phyloP scores from a whole-genome alignment of 2,888 invertebrate species.

The Silvanus unidentatus region DNA sequence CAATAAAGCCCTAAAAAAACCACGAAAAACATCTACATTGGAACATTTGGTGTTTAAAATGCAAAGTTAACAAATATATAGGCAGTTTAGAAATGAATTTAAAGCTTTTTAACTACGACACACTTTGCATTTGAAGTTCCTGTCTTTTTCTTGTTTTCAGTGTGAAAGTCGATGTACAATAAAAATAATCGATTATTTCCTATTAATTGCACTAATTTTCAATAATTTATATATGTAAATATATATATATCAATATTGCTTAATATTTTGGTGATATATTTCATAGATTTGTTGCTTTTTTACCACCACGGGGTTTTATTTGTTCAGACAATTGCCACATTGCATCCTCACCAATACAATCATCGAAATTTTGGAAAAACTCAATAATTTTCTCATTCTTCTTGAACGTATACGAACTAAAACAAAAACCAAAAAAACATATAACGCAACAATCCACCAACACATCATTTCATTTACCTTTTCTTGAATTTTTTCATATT shows the following conservation, averaged over 20 bases:
- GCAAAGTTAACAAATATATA: not conserved
- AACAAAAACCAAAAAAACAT: slow-evolving; percentile 31
- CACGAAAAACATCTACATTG: not conserved
- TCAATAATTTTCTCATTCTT: slow-evolving; percentile 89
- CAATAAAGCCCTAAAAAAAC: not conserved
- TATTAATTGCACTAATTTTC: slow-evolving; percentile 5
- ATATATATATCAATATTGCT: not conserved
- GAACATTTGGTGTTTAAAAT: not conserved
- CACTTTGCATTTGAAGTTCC: not conserved
- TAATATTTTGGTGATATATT: not conserved
- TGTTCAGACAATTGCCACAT: slow-evolving; percentile 98
- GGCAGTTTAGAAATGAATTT: not conserved
- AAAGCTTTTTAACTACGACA: not conserved
- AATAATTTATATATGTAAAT: not conserved
- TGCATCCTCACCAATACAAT: slow-evolving; percentile 91
- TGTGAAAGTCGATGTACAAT: not conserved
- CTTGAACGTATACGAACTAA: slow-evolving; percentile 86
- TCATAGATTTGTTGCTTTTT: slow-evolving; percentile 41
- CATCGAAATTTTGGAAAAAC: slow-evolving; percentile 95
- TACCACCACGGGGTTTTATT: slow-evolving; percentile 83
- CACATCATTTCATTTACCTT: slow-evolving; percentile 55
- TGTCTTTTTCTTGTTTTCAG: not conserved
- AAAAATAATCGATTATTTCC: not conserved
- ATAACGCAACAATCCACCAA: no score
- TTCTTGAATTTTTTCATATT: slow-evolving; percentile 97